A percentile compares a stretch with the other conserved stretches of the same genome.
Evolutionary conservation across 2,888 invertebrate genomes (phyloP).

Genomic region (Orchestes rusci): DNA sequence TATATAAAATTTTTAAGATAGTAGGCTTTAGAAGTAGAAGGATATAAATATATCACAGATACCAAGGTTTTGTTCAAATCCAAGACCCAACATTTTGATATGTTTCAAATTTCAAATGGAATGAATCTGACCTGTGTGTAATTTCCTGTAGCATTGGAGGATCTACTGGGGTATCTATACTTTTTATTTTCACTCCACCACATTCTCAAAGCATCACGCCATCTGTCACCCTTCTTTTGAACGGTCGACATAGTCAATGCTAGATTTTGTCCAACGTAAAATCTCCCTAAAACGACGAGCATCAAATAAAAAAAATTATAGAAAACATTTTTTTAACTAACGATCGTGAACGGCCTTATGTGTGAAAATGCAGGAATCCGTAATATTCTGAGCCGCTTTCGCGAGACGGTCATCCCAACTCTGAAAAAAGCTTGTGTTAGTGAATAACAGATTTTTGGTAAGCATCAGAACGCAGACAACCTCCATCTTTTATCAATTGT

Average conservation of each 20-base stretch:
- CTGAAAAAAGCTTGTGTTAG: no score
- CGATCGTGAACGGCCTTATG: conserved; percentile 9
- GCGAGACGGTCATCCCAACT: conserved; percentile 15
- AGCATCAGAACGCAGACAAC: no score
- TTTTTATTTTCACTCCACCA: conserved; percentile 72
- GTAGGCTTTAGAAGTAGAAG: no score
- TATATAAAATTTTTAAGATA: no score
- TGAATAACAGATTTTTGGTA: no score
- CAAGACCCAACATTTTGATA: no score
- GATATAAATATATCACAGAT: no score
- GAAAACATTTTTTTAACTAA: conserved; percentile 7
- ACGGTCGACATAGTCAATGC: not conserved
- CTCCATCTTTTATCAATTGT: no score
- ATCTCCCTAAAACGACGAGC: conserved; percentile 9
- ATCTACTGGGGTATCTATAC: conserved; percentile 56
- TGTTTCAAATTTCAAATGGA: no score
- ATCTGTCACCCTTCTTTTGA: conserved; percentile 42
- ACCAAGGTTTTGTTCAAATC: no score
- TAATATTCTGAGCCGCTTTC: conserved; percentile 13
- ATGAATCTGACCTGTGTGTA: conserved; percentile 70
- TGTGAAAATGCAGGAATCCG: conserved; percentile 13
- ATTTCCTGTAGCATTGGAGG: conserved; percentile 65
- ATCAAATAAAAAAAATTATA: not conserved
- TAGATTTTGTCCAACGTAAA: conserved; percentile 14
- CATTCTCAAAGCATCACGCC: conserved; percentile 60